Conservation (phyloP, 2,797 vertebrate species). For the Hypotaenidia okinawae region DNA sequence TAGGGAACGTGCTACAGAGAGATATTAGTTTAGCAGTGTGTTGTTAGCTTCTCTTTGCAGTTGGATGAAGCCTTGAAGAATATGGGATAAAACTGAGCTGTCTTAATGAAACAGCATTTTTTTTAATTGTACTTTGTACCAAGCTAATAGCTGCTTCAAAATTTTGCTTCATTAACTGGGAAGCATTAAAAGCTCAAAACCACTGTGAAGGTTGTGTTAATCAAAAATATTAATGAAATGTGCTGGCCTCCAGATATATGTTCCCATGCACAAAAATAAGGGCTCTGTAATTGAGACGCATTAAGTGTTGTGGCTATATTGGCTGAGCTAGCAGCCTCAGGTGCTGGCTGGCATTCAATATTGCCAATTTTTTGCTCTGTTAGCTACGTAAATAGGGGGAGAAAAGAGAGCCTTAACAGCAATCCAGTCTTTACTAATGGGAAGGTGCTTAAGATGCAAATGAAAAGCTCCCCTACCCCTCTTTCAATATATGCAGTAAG, state of each 20-base stretch:
- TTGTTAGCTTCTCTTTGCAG: neutral
- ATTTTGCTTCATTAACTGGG: neutral
- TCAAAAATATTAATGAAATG: slow-evolving; percentile 20
- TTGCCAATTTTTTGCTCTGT: neutral
- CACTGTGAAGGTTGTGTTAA: neutral
- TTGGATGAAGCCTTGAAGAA: neutral
- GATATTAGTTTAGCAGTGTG: neutral
- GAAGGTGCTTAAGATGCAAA: slow-evolving; percentile 53
- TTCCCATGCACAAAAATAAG: neutral
- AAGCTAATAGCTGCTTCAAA: neutral
- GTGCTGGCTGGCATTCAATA: slow-evolving; percentile 3
- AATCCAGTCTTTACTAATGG: neutral
- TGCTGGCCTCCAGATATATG: neutral
- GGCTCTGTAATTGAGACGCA: neutral
- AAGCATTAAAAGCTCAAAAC: slow-evolving; percentile 9
- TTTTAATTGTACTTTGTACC: neutral
- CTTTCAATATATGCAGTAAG: neutral
- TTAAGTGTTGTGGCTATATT: neutral
- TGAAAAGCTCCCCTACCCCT: neutral
- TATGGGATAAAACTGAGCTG: neutral
- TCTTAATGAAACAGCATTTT: neutral
- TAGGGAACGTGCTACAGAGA: neutral
- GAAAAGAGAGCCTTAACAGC: neutral
- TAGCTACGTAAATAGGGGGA: neutral
- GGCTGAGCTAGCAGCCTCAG: slow-evolving; percentile 19